Evolutionary conservation across 1,140 invertebrate genomes (phyloP).

Genomic region (Bombus waltoni): DNA sequence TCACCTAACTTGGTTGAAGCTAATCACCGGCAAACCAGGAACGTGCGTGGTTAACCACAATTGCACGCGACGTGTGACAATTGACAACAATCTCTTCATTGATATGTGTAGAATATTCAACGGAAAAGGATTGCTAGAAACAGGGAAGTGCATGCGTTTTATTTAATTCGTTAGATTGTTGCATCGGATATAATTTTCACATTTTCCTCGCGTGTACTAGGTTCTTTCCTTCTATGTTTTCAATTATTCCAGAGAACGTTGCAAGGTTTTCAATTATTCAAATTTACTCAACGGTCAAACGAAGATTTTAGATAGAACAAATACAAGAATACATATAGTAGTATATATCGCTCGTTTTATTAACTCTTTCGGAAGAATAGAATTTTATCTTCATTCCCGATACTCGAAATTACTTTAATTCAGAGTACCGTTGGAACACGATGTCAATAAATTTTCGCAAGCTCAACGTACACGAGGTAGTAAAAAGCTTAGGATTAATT

Average conservation of each 20-base stretch:
- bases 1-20: constrained; percentile 29
- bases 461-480: neutral
- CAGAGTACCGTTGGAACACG: neutral
- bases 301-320: neutral
- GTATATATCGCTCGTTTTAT: neutral
- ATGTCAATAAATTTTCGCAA: neutral
- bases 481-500: neutral
- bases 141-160: too few relatives aligned
- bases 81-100: constrained; percentile 51
- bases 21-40: constrained; percentile 37
- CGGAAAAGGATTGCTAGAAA: neutral
- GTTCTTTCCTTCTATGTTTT: neutral
- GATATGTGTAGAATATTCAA: constrained; percentile 16
- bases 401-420: neutral
- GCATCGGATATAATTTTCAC: neutral
- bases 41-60: constrained; percentile 49
- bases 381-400: neutral
- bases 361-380: neutral
- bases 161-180: neutral
- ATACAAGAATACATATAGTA: too few relatives aligned
- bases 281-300: neutral
- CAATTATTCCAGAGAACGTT: neutral
- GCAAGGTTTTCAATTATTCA: neutral
- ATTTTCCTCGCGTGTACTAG: neutral
- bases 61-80: constrained; percentile 42